Evolutionary conservation across 1,140 invertebrate genomes (phyloP), one percentile per base, ranked within the genome.

Genomic region (Drosophila parabipectinata): DNA sequence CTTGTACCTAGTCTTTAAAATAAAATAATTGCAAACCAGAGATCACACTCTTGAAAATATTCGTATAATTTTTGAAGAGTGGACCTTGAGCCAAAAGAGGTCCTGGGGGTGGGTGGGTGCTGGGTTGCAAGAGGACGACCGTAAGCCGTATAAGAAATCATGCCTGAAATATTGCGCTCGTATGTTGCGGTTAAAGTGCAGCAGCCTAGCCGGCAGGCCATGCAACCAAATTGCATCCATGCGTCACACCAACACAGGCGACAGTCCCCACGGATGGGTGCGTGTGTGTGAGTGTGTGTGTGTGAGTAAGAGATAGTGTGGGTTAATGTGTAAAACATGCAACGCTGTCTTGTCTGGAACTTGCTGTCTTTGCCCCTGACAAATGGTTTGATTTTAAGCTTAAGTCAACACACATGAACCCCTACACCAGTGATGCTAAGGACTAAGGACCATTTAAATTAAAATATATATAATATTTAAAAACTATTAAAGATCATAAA

Each of bases 381-480:
- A 85, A 85, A 87, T 82, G 82, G 82, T 82, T 85, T 85, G 82
- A 88, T 85, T 85, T 85, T 85, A 77, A 76, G 83, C 82, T 87
- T 72, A 87, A 87, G 78, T 77, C 76, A 80, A 71, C 77, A 66
- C 34, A 56, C 64, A 63, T 44, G 56, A 56, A 64, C 34, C 37
- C 32, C 18, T 26, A 15, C 6, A 37, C 26, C 69, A 60, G 66
- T n/a, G 61, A 68, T 52, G 47, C 37, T n/a, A 34, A 8, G 14
- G 24, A 12, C 4, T 12, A 12, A 4, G 34, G 12, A 12, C 8
- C 8, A 10, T 32, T 32, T 32, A 32, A 32, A 32, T 32, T 10
- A 9, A 37, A 37, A 37, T 3, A 37, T 7, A 37, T 7, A 7
- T 28, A 37, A 4, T 10, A 37, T 34, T 34, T 34, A 9, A 34